Evolutionary conservation across 2,888 invertebrate genomes (phyloP).

Genomic region (Hybos culiciformis): DNA sequence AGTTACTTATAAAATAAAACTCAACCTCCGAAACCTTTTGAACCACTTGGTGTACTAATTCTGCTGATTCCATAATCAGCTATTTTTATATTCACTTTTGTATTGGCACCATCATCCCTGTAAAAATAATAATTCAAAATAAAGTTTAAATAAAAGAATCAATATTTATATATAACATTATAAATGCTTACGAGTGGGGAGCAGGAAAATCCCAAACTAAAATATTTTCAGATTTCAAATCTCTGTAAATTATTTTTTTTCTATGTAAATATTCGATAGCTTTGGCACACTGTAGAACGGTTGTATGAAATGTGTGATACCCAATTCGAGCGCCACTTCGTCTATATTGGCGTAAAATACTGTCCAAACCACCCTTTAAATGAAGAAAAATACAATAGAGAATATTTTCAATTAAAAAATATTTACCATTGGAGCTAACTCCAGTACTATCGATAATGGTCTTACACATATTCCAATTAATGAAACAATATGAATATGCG

Average conservation of each 20-base stretch:
- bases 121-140: slow-evolving; percentile 29
- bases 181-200: slow-evolving; percentile 38
- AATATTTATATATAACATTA: background rate
- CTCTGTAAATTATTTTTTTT: slow-evolving; percentile 74
- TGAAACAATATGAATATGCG: slow-evolving; percentile 86
- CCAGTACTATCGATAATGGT: slow-evolving; percentile 78
- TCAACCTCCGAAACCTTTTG: slow-evolving; percentile 98
- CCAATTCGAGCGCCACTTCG: slow-evolving; percentile 72
- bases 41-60: slow-evolving; percentile 74
- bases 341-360: slow-evolving; percentile 69
- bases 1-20: no score
- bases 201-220: slow-evolving; percentile 93
- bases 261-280: slow-evolving; percentile 93
- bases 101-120: slow-evolving; percentile 47
- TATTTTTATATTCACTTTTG: slow-evolving; percentile 74
- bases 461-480: slow-evolving; percentile 79
- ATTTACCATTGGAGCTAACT: slow-evolving; percentile 60
- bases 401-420: background rate
- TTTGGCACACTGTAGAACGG: slow-evolving; percentile 80
- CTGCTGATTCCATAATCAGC: slow-evolving; percentile 96
- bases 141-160: background rate
- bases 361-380: slow-evolving; percentile 69
- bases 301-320: slow-evolving; percentile 65
- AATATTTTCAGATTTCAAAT: slow-evolving; percentile 85
- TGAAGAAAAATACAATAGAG: slow-evolving; percentile 3